A percentile compares a stretch with the other conserved stretches of the same genome.
These are phyloP conservation scores for Rachycentron canadum DNA, from an alignment of 2,797 vertebrate genomes.

Conservation along the genomic window DNA sequence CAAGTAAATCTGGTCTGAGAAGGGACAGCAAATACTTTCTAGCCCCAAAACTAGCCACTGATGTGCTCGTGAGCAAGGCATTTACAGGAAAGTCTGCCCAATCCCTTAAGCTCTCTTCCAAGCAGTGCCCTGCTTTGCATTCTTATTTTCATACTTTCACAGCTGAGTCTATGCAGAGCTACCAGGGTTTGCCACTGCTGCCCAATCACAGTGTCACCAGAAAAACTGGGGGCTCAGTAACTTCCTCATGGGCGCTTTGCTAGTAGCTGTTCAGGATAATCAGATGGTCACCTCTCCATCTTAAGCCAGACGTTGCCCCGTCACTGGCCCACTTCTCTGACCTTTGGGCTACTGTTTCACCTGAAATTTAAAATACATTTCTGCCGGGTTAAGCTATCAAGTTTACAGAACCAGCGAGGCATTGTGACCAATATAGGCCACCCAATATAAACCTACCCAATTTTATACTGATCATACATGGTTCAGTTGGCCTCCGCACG, in stretches of 20 bases:
- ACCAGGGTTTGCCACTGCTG: neutral
- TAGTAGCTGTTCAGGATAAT: constrained; percentile 10
- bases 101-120: constrained; percentile 55
- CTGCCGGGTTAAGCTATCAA: neutral
- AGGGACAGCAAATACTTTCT: constrained; percentile 15
- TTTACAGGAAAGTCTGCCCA: constrained; percentile 44
- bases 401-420: neutral
- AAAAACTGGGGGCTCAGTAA: neutral
- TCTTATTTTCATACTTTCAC: constrained; percentile 14
- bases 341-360: constrained; percentile 31
- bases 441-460: constrained; percentile 27
- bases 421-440: constrained; percentile 29
- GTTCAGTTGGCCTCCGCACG: constrained; percentile 34
- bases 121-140: constrained; percentile 23
- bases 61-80: constrained; percentile 38
- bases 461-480: constrained; percentile 28
- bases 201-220: neutral
- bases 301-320: constrained; percentile 12
- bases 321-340: constrained; percentile 30
- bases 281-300: constrained; percentile 27
- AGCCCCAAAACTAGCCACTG: constrained; percentile 20
- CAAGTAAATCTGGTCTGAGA: neutral
- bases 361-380: constrained; percentile 28
- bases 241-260: constrained; percentile 25
- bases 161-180: neutral